Conservation (phyloP, 1,140 invertebrate genomes). For the Temnothorax nylanderi region DNA sequence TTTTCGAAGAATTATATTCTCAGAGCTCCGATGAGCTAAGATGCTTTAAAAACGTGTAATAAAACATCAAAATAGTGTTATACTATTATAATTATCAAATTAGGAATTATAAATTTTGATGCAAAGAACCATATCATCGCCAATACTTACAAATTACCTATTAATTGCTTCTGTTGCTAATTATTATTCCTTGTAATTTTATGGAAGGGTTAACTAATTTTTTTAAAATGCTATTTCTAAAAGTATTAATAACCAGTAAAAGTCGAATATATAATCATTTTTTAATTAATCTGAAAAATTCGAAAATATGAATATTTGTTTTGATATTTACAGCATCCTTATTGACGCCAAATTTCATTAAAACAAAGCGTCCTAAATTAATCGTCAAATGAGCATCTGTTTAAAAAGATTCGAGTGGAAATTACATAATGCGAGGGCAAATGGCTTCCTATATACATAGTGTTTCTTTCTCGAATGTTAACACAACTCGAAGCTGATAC, state of each 20-base stretch:
- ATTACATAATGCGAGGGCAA: slow-evolving; percentile 52
- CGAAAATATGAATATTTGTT: neutral
- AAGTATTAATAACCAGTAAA: neutral
- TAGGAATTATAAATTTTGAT: slow-evolving; percentile 7
- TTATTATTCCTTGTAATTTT: neutral
- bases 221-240: neutral
- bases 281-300: neutral
- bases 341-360: slow-evolving; percentile 1
- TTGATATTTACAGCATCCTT: neutral
- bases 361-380: slow-evolving; percentile 25
- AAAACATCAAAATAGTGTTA: neutral
- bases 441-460: slow-evolving; percentile 50
- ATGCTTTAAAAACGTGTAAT: neutral
- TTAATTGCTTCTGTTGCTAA: neutral
- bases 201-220: neutral
- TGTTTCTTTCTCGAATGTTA: slow-evolving; percentile 59
- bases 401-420: slow-evolving; percentile 20
- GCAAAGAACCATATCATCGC: neutral
- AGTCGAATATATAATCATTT: neutral
- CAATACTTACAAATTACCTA: neutral
- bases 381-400: slow-evolving; percentile 43
- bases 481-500: slow-evolving; percentile 59
- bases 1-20: neutral
- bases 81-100: slow-evolving; percentile 2
- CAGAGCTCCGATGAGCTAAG: too few species aligned